Evolutionary conservation across 2,113 vertebrate species (phyloP).

Genomic region (Forbesichthys agassizii): DNA sequence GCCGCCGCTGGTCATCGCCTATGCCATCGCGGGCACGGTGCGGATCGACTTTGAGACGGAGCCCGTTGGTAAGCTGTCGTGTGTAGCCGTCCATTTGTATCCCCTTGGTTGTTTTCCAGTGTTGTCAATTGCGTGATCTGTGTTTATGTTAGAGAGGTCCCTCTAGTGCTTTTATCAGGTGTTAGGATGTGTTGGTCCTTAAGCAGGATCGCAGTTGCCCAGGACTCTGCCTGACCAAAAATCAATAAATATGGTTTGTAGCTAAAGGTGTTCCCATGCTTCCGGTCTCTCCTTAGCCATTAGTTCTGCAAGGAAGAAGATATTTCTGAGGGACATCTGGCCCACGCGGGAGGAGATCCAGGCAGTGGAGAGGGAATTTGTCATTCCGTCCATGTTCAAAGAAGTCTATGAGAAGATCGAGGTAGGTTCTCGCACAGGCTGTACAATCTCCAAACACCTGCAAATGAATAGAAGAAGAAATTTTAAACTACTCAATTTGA

Average conservation of each 20-base stretch:
- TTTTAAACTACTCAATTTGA: no score
- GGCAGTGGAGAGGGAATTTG: constrained; percentile 84
- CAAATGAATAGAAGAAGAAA: not conserved
- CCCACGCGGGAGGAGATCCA: constrained; percentile 94
- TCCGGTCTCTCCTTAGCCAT: constrained; percentile 69
- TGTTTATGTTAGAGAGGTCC: no score
- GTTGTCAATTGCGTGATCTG: not conserved
- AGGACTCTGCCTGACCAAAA: not conserved
- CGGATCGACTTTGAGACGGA: constrained; percentile 91
- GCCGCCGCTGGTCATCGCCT: constrained; percentile 91
- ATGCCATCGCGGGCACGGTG: constrained; percentile 92
- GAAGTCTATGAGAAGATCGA: constrained; percentile 97
- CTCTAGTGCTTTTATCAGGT: no score
- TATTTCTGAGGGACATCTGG: constrained; percentile 96
- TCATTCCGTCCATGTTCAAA: constrained; percentile 97
- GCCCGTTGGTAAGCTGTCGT: constrained; percentile 83
- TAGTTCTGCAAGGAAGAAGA: constrained; percentile 78
- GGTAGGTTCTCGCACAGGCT: constrained; percentile 67
- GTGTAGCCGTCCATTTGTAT: not conserved
- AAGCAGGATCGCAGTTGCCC: no score
- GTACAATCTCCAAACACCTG: not conserved
- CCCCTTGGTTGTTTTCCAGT: not conserved
- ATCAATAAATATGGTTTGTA: not conserved
- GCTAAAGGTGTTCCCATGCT: not conserved
- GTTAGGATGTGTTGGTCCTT: no score